Conservation (phyloP, 2,113 vertebrate genomes). For the Lepidothrix coronata region DNA sequence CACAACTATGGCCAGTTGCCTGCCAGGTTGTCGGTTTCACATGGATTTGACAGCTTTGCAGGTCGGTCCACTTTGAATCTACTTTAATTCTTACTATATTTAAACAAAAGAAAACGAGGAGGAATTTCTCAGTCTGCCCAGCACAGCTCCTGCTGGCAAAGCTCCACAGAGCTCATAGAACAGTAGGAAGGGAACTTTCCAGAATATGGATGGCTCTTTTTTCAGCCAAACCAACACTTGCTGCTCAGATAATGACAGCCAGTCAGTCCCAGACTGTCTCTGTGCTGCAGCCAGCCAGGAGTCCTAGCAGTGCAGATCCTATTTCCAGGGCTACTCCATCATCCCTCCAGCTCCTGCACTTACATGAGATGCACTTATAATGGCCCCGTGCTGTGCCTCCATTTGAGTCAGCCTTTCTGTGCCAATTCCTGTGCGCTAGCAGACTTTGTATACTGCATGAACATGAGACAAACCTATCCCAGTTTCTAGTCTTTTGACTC, state of each 20-base stretch:
- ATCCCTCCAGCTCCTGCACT: neutral
- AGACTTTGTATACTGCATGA: neutral
- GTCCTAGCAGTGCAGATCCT: neutral
- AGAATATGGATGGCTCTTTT: constrained; percentile 8
- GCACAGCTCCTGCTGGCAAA: constrained; percentile 1
- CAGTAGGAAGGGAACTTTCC: constrained; percentile 31
- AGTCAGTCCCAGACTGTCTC: neutral
- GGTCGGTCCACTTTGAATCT: neutral
- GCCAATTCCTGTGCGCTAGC: neutral
- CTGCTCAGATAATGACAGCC: neutral
- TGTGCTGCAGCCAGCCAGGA: neutral
- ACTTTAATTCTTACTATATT: neutral
- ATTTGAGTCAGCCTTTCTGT: neutral
- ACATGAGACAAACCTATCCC: constrained; percentile 9
- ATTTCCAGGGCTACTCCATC: neutral
- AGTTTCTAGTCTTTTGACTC: constrained; percentile 1
- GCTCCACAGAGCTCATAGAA: neutral
- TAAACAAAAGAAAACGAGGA: neutral
- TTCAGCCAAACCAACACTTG: neutral
- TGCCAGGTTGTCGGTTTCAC: neutral
- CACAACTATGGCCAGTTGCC: neutral
- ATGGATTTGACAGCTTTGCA: neutral
- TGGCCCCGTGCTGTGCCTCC: neutral
- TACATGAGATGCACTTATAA: neutral
- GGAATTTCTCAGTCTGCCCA: neutral